A percentile compares a stretch with the other conserved stretches of the same genome.
phyloP scores from a whole-genome alignment of 2,113 vertebrate species.

The Platichthys flesus region DNA sequence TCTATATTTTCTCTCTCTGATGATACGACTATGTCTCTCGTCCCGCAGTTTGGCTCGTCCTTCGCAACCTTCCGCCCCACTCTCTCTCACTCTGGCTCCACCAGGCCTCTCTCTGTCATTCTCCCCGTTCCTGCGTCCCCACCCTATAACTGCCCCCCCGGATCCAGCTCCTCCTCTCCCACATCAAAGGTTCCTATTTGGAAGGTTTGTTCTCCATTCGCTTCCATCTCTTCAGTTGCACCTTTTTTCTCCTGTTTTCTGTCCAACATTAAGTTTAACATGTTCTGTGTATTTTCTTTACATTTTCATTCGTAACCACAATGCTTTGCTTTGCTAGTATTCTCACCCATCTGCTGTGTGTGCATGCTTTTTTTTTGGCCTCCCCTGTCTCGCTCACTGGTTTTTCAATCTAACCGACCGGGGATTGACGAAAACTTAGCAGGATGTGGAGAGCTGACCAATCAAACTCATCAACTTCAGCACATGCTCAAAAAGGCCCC shows the following conservation, averaged over 20 bases:
- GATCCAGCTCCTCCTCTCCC: conserved; percentile 85
- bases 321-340: conserved; percentile 63
- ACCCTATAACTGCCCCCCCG: conserved; percentile 82
- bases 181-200: conserved; percentile 86
- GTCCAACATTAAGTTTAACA: not conserved
- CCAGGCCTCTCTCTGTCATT: conserved; percentile 85
- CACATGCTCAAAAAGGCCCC: conserved; percentile 1
- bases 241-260: conserved; percentile 31
- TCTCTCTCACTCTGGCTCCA: conserved; percentile 85
- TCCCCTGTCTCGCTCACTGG: conserved; percentile 36
- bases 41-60: conserved; percentile 86
- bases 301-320: conserved; percentile 68
- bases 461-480: conserved; percentile 28
- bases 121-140: conserved; percentile 85
- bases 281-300: conserved; percentile 22
- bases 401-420: conserved; percentile 64
- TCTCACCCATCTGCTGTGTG: conserved; percentile 44
- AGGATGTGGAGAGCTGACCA: conserved; percentile 43
- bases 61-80: conserved; percentile 87
- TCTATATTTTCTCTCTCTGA: conserved; percentile 35
- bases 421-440: conserved; percentile 71
- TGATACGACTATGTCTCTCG: conserved; percentile 79
- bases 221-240: conserved; percentile 67
- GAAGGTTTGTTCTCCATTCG: conserved; percentile 86
- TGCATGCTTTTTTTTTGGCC: conserved; percentile 27